A percentile compares a stretch with the other conserved stretches of the same genome.
Evolutionary conservation across 2,888 invertebrate genomes (phyloP).

Genomic region (Folsomia candida): DNA sequence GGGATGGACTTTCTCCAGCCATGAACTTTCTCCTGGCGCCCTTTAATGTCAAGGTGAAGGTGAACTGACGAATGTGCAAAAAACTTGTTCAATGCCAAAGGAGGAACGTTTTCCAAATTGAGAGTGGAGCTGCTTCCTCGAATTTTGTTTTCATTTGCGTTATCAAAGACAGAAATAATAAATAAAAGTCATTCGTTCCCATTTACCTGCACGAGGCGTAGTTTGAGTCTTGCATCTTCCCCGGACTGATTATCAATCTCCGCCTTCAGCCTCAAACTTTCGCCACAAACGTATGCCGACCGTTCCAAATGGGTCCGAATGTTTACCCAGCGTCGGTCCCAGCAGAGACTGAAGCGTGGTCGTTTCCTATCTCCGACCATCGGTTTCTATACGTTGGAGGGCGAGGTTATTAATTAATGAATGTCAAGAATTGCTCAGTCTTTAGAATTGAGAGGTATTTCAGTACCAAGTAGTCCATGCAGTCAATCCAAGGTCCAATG

Average conservation of each 20-base stretch:
- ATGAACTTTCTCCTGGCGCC: too few species aligned
- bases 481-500: constrained; percentile 74
- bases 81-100: too few species aligned
- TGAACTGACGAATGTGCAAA: too few species aligned
- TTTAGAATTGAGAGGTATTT: background rate
- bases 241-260: constrained; percentile 69
- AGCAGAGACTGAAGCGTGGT: constrained; percentile 70
- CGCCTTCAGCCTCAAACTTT: constrained; percentile 66
- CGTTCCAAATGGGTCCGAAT: constrained; percentile 67
- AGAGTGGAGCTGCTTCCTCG: too few species aligned
- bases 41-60: too few species aligned
- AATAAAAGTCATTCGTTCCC: too few species aligned
- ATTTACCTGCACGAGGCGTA: constrained; percentile 63
- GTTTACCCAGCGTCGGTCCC: constrained; percentile 67
- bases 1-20: too few species aligned
- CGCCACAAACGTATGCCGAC: constrained; percentile 72
- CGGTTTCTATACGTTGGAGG: constrained; percentile 66
- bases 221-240: constrained; percentile 61
- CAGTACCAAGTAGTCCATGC: constrained; percentile 73
- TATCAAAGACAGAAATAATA: too few species aligned
- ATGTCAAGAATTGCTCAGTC: too few species aligned
- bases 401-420: background rate
- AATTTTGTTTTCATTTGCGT: too few species aligned
- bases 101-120: too few species aligned
- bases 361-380: constrained; percentile 64